A percentile compares a stretch with the other conserved stretches of the same genome.
These are phyloP conservation scores for Congeria kusceri DNA, from an alignment of 2,888 invertebrate species.

Conservation along the genomic window DNA sequence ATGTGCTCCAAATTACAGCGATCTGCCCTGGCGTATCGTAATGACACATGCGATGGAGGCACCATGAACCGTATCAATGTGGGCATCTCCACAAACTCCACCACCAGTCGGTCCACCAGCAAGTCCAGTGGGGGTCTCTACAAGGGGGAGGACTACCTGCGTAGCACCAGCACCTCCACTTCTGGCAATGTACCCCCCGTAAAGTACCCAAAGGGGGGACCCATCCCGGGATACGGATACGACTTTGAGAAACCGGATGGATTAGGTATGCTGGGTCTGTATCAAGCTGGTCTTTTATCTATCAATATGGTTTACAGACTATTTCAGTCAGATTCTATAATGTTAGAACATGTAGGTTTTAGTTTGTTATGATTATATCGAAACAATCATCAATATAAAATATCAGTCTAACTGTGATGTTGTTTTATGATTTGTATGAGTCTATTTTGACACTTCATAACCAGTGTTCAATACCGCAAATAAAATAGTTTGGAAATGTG, in stretches of 20 bases:
- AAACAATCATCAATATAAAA: no score
- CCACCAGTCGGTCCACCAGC: slow-evolving; percentile 96
- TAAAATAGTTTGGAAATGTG: no score
- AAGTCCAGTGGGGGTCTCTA: slow-evolving; percentile 95
- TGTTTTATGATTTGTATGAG: no score
- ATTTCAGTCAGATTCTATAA: no score
- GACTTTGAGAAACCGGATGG: slow-evolving; percentile 65
- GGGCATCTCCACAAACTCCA: slow-evolving; percentile 97
- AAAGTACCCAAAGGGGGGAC: slow-evolving; percentile 70
- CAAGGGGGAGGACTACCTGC: slow-evolving; percentile 86
- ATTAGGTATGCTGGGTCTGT: slow-evolving; percentile 32
- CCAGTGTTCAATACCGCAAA: no score
- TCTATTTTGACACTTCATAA: no score
- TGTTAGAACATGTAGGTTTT: no score
- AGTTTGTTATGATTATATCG: no score
- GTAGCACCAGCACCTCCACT: slow-evolving; percentile 83
- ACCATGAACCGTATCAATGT: slow-evolving; percentile 86
- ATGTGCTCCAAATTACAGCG: slow-evolving; percentile 87
- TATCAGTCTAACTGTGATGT: no score
- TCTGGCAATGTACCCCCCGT: slow-evolving; percentile 77
- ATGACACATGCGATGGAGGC: slow-evolving; percentile 85
- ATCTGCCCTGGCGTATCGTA: slow-evolving; percentile 93
- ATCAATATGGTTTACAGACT: no score
- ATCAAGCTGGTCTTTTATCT: no score
- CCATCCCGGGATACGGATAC: slow-evolving; percentile 76